Percentiles rank a stretch among this genome's conserved stretches.
phyloP scores from a whole-genome alignment of 2,113 vertebrate genomes.

The Megaleporinus macrocephalus region DNA sequence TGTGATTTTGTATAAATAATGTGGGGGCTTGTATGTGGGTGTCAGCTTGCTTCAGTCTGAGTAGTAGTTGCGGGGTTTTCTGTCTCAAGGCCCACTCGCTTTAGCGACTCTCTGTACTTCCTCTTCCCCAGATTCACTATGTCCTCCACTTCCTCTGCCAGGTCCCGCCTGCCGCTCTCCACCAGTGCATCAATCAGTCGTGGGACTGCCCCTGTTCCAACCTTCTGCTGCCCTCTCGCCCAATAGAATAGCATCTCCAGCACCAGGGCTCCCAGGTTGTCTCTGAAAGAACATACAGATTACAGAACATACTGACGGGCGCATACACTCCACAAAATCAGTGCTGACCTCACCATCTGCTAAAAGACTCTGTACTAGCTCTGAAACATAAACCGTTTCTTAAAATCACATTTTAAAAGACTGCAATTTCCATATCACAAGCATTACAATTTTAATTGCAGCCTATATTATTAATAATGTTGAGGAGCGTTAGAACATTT shows the following conservation, averaged over 20 bases:
- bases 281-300: constrained; percentile 69
- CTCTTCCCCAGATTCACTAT: constrained; percentile 84
- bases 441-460: too few species aligned
- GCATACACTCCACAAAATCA: neutral
- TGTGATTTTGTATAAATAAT: constrained; percentile 13
- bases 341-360: too few species aligned
- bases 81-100: constrained; percentile 82
- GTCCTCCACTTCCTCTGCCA: constrained; percentile 87
- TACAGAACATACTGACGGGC: neutral
- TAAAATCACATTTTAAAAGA: too few species aligned
- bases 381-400: too few species aligned
- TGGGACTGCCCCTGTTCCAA: constrained; percentile 77
- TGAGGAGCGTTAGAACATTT: too few species aligned
- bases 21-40: neutral
- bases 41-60: constrained; percentile 19
- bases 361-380: too few species aligned
- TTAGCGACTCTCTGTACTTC: constrained; percentile 88
- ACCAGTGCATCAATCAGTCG: constrained; percentile 83
- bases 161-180: constrained; percentile 84
- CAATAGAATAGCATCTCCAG: constrained; percentile 92
- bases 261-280: constrained; percentile 85
- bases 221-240: constrained; percentile 81
- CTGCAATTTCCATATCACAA: too few species aligned
- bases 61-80: constrained; percentile 36
- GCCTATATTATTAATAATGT: too few species aligned